Percentiles rank a stretch among this genome's conserved stretches.
These are phyloP conservation scores for Parasteatoda tepidariorum DNA, from an alignment of 1,140 invertebrate genomes.

Conservation along the genomic window DNA sequence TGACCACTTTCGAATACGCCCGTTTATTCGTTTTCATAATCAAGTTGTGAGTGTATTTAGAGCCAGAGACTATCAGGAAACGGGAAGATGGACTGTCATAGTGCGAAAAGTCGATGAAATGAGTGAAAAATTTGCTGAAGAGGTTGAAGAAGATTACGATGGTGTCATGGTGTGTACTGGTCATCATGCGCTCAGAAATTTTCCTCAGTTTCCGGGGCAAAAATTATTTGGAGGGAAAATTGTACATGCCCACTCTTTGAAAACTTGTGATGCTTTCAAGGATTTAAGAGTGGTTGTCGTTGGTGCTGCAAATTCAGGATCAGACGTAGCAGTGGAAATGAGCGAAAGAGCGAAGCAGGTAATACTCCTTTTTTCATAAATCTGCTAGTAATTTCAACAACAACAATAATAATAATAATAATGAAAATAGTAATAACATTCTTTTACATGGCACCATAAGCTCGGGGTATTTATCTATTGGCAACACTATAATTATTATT, in stretches of 20 bases:
- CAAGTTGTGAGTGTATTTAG: conserved; percentile 57
- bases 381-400: not conserved
- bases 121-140: conserved; percentile 42
- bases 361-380: not conserved
- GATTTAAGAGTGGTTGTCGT: conserved; percentile 70
- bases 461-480: too few relatives aligned
- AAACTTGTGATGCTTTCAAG: conserved; percentile 65
- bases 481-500: too few relatives aligned
- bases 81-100: conserved; percentile 68
- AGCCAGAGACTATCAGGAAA: conserved; percentile 65
- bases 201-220: conserved; percentile 62
- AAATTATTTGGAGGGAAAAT: conserved; percentile 69
- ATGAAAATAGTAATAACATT: too few relatives aligned
- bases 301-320: conserved; percentile 73
- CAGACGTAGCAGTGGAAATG: conserved; percentile 72
- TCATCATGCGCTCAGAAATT: conserved; percentile 55
- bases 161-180: conserved; percentile 69
- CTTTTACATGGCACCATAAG: too few relatives aligned
- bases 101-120: conserved; percentile 62
- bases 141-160: conserved; percentile 67
- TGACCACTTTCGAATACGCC: conserved; percentile 59
- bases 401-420: too few relatives aligned
- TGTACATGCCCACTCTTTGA: conserved; percentile 70
- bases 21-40: conserved; percentile 30
- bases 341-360: conserved; percentile 68